Evolutionary conservation across 2,113 vertebrate species (phyloP).

Genomic region (Sapayoa aenigma): DNA sequence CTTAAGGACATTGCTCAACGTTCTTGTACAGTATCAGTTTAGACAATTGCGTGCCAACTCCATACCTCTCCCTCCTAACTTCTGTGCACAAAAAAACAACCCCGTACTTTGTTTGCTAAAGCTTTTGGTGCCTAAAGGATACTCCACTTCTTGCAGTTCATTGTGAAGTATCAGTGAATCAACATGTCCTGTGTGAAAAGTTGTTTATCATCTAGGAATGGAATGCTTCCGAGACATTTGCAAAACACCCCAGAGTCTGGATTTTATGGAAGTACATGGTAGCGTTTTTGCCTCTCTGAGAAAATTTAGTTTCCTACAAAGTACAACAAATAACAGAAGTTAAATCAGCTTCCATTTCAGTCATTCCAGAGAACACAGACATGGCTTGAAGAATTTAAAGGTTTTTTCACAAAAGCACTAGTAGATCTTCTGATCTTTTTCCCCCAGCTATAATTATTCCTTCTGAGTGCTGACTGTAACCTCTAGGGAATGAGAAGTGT

Average conservation of each 20-base stretch:
- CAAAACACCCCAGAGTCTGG: background rate
- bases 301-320: background rate
- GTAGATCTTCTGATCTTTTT: background rate
- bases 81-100: background rate
- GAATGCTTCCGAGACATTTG: background rate
- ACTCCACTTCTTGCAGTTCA: background rate
- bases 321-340: background rate
- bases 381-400: background rate
- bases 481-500: background rate
- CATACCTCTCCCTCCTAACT: background rate
- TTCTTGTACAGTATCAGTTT: background rate
- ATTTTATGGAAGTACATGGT: background rate
- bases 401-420: slow-evolving; percentile 2
- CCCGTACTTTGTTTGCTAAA: background rate
- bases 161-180: background rate
- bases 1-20: background rate
- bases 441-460: background rate
- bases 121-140: background rate
- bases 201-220: background rate
- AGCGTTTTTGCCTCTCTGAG: background rate
- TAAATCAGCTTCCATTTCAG: slow-evolving; percentile 6
- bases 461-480: slow-evolving; percentile 2
- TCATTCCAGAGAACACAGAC: background rate
- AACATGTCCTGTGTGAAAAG: background rate
- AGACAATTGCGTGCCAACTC: background rate